Evolutionary conservation across 1,140 invertebrate genomes (phyloP), one percentile per base, ranked within the genome.

Genomic region (Augochlora pura): DNA sequence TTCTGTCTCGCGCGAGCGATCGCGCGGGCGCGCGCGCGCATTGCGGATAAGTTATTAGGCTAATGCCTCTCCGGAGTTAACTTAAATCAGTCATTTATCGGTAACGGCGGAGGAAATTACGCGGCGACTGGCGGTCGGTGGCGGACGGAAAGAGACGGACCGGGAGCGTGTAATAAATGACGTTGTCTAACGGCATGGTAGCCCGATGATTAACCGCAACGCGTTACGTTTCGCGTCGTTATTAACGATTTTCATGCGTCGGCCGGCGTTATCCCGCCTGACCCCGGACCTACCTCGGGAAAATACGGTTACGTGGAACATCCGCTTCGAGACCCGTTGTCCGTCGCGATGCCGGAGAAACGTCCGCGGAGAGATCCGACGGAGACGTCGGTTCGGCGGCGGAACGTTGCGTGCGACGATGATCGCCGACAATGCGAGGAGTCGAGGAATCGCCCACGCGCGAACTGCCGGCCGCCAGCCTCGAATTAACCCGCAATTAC

Each of bases 401-500:
- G 14, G 42, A 52, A 6, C 76, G 57, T 88, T 81, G 87, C 84
- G 81, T 88, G 90, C 86, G 81, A 82, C 75, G 68, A 65, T 25
- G 64, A 69, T 52, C 59, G 77, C 77, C 83, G 86, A 85, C 84
- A 85, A 89, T 86, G 86, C 75, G 79, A 85, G 80, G 80, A 84
- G 83, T 85, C 85, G 84, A 88, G 83, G 87, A 88, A 84, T 89
- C 90, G 90, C 90, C 90, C 90, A 91, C 90, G 88, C 89, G 73
- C 80, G 84, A 86, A 84, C 79, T 82, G 88, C 88, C 87, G 87
- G 83, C 87, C 87, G 88, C 84, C 87, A 88, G 87, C 84, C 86
- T 89, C 91, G 89, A 91, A 91, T 91, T 91, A 91, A 91, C 90
- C 88, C 84, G 83, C 89, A 91, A 91, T 91, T 91, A 91, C 88